phyloP scores from a whole-genome alignment of 64 coral and sea anemone species.

The Montipora foliosa region DNA sequence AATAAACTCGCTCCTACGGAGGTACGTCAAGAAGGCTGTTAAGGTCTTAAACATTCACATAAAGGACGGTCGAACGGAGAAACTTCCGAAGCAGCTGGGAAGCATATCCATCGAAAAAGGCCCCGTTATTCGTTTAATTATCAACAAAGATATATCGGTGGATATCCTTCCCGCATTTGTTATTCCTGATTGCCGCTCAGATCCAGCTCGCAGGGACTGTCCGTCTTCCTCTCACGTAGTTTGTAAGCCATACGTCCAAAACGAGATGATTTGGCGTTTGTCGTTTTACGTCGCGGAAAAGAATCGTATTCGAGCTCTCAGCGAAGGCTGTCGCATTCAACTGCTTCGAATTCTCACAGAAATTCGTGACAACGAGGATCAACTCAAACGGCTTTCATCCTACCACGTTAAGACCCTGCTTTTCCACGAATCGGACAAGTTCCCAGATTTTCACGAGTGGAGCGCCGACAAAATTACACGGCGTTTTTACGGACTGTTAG shows the following conservation, averaged over 20 bases:
- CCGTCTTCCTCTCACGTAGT: slow-evolving; percentile 93
- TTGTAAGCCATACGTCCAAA: slow-evolving; percentile 65
- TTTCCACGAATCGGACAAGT: slow-evolving; percentile 86
- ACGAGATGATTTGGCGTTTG: slow-evolving; percentile 82
- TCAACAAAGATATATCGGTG: slow-evolving; percentile 93
- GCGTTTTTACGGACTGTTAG: slow-evolving; percentile 77
- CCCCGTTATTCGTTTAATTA: slow-evolving; percentile 73
- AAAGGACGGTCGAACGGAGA: slow-evolving; percentile 78
- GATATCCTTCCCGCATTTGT: slow-evolving; percentile 91
- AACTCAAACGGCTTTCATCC: slow-evolving; percentile 83
- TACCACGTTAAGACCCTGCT: slow-evolving; percentile 94
- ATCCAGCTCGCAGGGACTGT: slow-evolving; percentile 72
- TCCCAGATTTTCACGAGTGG: slow-evolving; percentile 86
- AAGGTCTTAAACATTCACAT: slow-evolving; percentile 90
- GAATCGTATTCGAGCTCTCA: slow-evolving; percentile 89
- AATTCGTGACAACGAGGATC: slow-evolving; percentile 91
- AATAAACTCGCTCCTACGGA: slow-evolving; percentile 84
- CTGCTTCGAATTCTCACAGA: slow-evolving; percentile 93
- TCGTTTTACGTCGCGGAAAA: slow-evolving; percentile 95
- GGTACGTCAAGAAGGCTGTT: slow-evolving; percentile 96
- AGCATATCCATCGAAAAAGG: slow-evolving; percentile 90
- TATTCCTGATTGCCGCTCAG: slow-evolving; percentile 84
- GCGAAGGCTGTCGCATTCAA: slow-evolving; percentile 89
- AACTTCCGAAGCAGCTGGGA: slow-evolving; percentile 80
- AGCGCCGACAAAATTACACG: slow-evolving; percentile 78